phyloP scores from a whole-genome alignment of 2,888 invertebrate species.

The Calameuta filiformis region DNA sequence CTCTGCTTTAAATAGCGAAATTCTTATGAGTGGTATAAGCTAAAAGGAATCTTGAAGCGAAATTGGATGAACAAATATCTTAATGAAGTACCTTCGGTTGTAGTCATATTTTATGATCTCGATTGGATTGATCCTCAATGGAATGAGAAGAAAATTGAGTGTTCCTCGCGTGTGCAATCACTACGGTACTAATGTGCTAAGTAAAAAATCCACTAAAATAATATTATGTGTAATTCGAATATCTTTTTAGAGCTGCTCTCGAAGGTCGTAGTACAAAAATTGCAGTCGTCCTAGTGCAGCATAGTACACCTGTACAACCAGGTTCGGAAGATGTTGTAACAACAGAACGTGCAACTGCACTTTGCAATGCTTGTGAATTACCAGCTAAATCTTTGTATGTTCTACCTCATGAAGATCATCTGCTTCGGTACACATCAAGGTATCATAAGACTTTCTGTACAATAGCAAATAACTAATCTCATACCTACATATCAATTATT shows the following conservation, averaged over 20 bases:
- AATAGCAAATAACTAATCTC: not conserved
- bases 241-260: slow-evolving; percentile 72
- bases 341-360: slow-evolving; percentile 88
- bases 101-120: slow-evolving; percentile 95
- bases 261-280: slow-evolving; percentile 81
- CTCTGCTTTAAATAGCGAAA: slow-evolving; percentile 70
- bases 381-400: slow-evolving; percentile 93
- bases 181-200: slow-evolving; percentile 68
- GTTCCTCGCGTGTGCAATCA: slow-evolving; percentile 88
- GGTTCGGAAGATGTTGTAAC: slow-evolving; percentile 86
- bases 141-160: slow-evolving; percentile 95
- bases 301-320: slow-evolving; percentile 79
- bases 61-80: slow-evolving; percentile 97
- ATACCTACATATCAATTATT: not conserved
- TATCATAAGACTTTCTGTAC: slow-evolving; percentile 36
- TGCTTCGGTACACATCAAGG: slow-evolving; percentile 76
- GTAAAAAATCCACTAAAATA: slow-evolving; percentile 15
- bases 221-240: not conserved
- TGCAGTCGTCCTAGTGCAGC: slow-evolving; percentile 91
- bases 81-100: slow-evolving; percentile 88
- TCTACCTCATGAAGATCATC: slow-evolving; percentile 89
- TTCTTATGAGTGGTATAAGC: slow-evolving; percentile 95
- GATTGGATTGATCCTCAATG: slow-evolving; percentile 97
- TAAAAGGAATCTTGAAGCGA: slow-evolving; percentile 92
- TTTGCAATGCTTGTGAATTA: slow-evolving; percentile 92